phyloP scores from a whole-genome alignment of 2,113 vertebrate species.

The Chauna torquata region DNA sequence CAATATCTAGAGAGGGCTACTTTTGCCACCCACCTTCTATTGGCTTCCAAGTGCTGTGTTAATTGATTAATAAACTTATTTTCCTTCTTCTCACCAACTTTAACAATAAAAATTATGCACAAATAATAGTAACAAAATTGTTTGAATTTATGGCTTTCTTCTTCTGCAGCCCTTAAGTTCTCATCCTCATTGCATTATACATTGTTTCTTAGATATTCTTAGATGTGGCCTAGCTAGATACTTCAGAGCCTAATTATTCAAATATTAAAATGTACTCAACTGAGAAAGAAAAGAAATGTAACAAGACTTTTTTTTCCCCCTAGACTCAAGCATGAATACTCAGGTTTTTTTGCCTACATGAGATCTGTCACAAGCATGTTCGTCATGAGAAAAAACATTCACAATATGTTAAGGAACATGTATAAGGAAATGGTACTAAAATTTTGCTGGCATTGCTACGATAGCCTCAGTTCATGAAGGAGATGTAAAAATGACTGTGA shows the following conservation, averaged over 20 bases:
- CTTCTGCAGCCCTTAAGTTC: background rate
- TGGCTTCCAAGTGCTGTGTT: background rate
- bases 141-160: background rate
- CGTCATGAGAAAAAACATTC: background rate
- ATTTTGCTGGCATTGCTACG: background rate
- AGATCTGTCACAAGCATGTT: background rate
- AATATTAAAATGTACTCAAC: background rate
- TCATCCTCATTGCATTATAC: background rate
- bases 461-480: background rate
- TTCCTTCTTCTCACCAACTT: background rate
- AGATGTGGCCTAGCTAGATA: background rate
- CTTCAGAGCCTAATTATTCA: background rate
- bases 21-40: background rate
- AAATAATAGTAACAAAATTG: rapidly evolving
- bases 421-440: background rate
- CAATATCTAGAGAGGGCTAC: background rate
- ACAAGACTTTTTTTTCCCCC: background rate
- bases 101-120: background rate
- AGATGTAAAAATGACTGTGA: background rate
- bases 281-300: background rate
- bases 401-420: background rate
- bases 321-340: background rate
- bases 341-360: background rate
- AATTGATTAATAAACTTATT: background rate
- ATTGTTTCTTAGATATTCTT: background rate